Base-by-base conservation (phyloP, 2,888 invertebrate species). In the Drosophila dives region DNA sequence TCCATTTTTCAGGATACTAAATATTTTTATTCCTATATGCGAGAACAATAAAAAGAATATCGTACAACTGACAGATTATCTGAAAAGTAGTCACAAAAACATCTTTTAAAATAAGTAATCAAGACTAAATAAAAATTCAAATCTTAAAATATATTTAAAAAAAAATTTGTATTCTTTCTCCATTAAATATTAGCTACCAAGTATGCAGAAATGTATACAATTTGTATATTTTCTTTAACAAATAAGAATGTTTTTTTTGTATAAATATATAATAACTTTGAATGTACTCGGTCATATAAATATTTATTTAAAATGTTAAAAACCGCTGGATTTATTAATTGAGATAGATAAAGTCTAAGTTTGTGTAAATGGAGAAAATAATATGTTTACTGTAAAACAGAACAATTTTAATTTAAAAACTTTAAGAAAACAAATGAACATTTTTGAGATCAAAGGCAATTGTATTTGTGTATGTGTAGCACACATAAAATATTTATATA, bases 1-100 rank as follows among this genome's bases (percentile, higher is more conserved):
- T 80, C n/a, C 59, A 64, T 63, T 75, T 79, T 69, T 64, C 81
- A 74, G 51, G 64, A 66, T 49, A 62, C 61, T 29, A 40, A 69
- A 58, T 51, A 63, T 59, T 62, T 54, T 64, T 55, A 67, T 59
- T 61, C 66, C 34, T 71, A 58, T 61, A 64, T 79, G 51, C 51
- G 69, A 40, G 59, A 23, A 49, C 23, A 64, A 42, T 54, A 49
- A 55, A 17, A 15, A 55, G 64, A 62, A 51, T 64, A 55, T 53
- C 33, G 38, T 51, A n/a, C 42, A 56, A 73, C 61, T 73, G 56
- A 51, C 68, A 62, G 73, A 33, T 64, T 78, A 61, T 66, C 77
- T 64, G 56, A 15, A 15, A 15, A 40, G 26, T 40, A 11, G 15
- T n/a, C 38, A 11, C 48, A 60, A 40, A 29, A 32, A 12, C 1